Percentiles rank a stretch among this genome's conserved stretches.
These are phyloP conservation scores for Turritopsis dohrnii DNA, from an alignment of 30 jellyfish, hydroid and myxozoan genomes.

Conservation along the genomic window DNA sequence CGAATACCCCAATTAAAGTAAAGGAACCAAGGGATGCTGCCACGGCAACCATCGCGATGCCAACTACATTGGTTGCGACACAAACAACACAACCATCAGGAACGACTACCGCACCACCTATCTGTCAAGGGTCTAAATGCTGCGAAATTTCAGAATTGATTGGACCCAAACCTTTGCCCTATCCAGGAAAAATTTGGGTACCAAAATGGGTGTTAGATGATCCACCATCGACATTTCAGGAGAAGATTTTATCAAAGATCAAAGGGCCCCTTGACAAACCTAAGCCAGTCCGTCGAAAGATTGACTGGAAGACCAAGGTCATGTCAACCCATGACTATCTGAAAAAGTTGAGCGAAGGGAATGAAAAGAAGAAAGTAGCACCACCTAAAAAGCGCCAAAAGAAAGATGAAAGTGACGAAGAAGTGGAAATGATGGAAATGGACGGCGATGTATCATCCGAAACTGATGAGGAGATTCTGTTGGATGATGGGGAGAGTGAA, in stretches of 20 bases:
- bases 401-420: too few species aligned
- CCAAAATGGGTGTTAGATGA: too few species aligned
- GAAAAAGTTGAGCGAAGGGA: background rate
- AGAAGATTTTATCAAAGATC: too few species aligned
- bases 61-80: background rate
- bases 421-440: too few species aligned
- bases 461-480: background rate
- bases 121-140: too few species aligned
- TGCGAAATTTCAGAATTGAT: too few species aligned
- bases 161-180: too few species aligned
- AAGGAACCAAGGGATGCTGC: background rate
- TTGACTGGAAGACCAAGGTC: constrained; percentile 2
- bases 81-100: background rate
- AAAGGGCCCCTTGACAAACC: too few species aligned
- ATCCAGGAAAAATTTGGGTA: too few species aligned
- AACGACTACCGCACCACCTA: background rate
- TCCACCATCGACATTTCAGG: too few species aligned
- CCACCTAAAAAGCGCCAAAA: too few species aligned
- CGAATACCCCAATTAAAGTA: constrained; percentile 9
- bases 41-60: background rate
- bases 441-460: background rate
- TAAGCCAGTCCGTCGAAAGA: constrained; percentile 10
- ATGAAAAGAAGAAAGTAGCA: background rate
- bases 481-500: constrained; percentile 1
- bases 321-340: background rate